Conservation (phyloP, 2,888 invertebrate species). For the Proisotoma minuta region DNA sequence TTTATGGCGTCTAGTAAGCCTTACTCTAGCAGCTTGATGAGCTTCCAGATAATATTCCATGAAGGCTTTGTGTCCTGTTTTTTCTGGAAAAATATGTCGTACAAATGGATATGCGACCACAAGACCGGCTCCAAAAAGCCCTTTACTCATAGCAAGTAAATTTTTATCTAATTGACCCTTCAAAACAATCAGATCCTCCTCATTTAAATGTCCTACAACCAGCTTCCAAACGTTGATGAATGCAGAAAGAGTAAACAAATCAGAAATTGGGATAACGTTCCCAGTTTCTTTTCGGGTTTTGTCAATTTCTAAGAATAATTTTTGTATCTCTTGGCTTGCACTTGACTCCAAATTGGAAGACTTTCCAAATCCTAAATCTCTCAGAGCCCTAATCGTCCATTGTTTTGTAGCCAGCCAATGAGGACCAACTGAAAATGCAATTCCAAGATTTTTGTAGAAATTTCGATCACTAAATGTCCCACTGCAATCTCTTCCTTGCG, state of each 20-base stretch:
- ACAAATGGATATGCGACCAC: background rate
- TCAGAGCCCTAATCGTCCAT: background rate
- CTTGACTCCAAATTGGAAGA: background rate
- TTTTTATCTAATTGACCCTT: background rate
- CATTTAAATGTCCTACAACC: background rate
- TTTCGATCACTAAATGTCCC: background rate
- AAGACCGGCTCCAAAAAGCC: background rate
- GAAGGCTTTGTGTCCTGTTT: background rate
- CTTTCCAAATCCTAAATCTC: slow-evolving; percentile 4
- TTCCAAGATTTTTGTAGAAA: background rate
- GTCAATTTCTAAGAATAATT: background rate
- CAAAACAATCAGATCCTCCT: background rate
- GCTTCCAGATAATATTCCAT: background rate
- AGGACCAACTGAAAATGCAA: background rate
- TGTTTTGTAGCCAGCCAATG: background rate
- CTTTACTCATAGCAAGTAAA: background rate
- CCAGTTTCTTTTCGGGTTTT: background rate
- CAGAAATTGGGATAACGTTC: background rate
- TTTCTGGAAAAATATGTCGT: background rate
- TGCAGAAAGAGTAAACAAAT: background rate
- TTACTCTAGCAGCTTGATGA: background rate
- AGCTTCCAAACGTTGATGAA: background rate
- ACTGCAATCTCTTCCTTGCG: background rate
- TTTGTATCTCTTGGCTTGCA: background rate
- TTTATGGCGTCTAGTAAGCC: too few relatives aligned